Evolutionary conservation across 2,797 vertebrate genomes (phyloP), one percentile per base, ranked within the genome.

Genomic region (Amblyraja radiata): DNA sequence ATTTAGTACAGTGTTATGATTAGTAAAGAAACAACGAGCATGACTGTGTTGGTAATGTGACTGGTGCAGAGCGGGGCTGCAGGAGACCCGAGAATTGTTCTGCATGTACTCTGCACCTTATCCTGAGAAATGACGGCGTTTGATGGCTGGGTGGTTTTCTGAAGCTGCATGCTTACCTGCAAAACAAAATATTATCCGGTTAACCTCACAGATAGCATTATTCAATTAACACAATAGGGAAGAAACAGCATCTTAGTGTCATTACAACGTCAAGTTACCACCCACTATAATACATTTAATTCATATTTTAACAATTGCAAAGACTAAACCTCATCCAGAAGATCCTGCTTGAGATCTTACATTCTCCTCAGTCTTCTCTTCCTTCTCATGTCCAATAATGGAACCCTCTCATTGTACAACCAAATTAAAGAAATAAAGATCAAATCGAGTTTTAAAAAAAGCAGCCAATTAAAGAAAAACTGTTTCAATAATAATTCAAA

Each of bases 81-180:
- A 54, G 68, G 71, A 11, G 54, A 74, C 11, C 90, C 32, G 14
- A 73, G 71, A 46, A 54, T n/a, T n/a, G 39, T 76, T 76, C 90
- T 92, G 90, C 90, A 92, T 46, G 18, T 9, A 25, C 25, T 46
- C 71, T 76, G 90, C 90, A 74, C 68, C 90, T 54, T 54, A 58
- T 92, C 90, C 65, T 58, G 68, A 92, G 25, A 0, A 54, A 92
- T 92, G 39, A 76, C 39, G 58, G 74, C 71, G 54, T 76, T 73
- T 76, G 73, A 73, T 76, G 90, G 90, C 23, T 16, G n/a, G 6
- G 21, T 92, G 71, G 39, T 28, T 28, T 76, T 28, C 71, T 74
- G 90, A 92, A 92, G 90, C 23, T 76, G 71, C 46, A 39, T 54
- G 90, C 68, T 76, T 74, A 92, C 71, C 90, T 92, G 65, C 0